A percentile compares a stretch with the other conserved stretches of the same genome.
Evolutionary conservation across 37 sponge, comb jelly and placozoan genomes (phyloP).

Genomic region (Chondrilla cf. caribensis): DNA sequence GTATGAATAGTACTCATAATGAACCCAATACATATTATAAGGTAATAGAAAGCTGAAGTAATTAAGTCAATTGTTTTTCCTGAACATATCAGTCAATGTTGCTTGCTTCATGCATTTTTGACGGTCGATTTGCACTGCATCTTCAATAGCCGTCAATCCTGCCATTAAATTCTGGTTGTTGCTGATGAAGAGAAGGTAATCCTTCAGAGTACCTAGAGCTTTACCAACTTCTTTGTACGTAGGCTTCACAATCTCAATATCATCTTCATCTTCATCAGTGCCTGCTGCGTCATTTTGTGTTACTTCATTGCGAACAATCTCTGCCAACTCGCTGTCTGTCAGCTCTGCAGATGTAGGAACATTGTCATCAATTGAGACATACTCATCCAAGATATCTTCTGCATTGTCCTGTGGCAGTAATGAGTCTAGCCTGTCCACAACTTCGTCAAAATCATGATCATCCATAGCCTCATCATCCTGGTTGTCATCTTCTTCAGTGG

Average conservation of each 20-base stretch:
- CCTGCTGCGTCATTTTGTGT: slow-evolving; percentile 1
- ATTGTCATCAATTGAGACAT: not conserved
- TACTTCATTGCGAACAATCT: slow-evolving; percentile 1
- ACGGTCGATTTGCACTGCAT: slow-evolving; percentile 13
- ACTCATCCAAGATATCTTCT: slow-evolving; percentile 27
- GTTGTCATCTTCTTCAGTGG: slow-evolving; percentile 5
- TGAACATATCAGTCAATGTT: slow-evolving; percentile 24
- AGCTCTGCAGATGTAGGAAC: slow-evolving; percentile 22
- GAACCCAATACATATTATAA: not conserved
- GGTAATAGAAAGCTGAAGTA: not conserved
- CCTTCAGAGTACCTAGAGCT: slow-evolving; percentile 9
- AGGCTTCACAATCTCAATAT: slow-evolving; percentile 5
- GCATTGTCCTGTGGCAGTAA: slow-evolving; percentile 18
- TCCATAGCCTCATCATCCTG: slow-evolving; percentile 20
- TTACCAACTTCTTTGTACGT: slow-evolving; percentile 17
- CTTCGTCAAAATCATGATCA: slow-evolving; percentile 19
- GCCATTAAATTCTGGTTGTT: slow-evolving; percentile 7
- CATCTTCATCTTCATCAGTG: slow-evolving; percentile 12
- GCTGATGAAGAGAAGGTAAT: slow-evolving; percentile 25
- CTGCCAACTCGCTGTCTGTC: not conserved
- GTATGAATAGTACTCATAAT: not conserved
- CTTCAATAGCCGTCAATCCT: slow-evolving; percentile 7
- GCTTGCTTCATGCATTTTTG: slow-evolving; percentile 18
- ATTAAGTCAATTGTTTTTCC: slow-evolving; percentile 2
- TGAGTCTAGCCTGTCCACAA: slow-evolving; percentile 18